A percentile compares a stretch with the other conserved stretches of the same genome.
Conservation (phyloP, 2,888 invertebrate species). For the Orthosia gracilis region DNA sequence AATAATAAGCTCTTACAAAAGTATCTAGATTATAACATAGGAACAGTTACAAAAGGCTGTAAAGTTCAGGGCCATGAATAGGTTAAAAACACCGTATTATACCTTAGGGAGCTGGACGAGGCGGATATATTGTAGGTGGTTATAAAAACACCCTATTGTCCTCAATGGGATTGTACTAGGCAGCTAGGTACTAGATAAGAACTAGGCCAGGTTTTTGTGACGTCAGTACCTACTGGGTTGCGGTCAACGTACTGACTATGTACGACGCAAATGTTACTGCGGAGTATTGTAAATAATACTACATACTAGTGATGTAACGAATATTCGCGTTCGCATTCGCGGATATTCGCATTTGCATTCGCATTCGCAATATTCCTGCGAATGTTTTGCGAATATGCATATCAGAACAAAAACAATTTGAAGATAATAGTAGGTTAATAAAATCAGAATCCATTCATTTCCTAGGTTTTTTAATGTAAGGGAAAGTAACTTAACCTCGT, state of each 20-base stretch:
- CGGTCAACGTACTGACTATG: slow-evolving; percentile 38
- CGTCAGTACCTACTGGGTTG: slow-evolving; percentile 37
- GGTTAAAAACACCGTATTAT: slow-evolving; percentile 20
- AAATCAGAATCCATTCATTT: too few species aligned
- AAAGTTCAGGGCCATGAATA: slow-evolving; percentile 47
- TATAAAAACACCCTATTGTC: slow-evolving; percentile 4
- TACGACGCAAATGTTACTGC: slow-evolving; percentile 18
- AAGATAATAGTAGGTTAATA: too few species aligned
- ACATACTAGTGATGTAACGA: too few species aligned
- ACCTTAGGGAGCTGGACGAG: slow-evolving; percentile 9
- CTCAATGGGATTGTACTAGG: slow-evolving; percentile 13
- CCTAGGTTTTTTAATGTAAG: too few species aligned
- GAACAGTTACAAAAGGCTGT: neutral
- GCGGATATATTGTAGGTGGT: neutral
- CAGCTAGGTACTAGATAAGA: slow-evolving; percentile 17
- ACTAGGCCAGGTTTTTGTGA: slow-evolving; percentile 28
- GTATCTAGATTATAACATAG: slow-evolving; percentile 16
- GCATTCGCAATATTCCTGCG: too few species aligned
- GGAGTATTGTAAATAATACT: too few species aligned
- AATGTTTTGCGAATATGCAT: too few species aligned
- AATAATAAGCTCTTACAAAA: neutral
- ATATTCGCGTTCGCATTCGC: too few species aligned
- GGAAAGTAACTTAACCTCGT: too few species aligned
- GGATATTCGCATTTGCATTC: too few species aligned
- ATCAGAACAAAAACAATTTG: too few species aligned